Percentiles rank a stretch among this genome's conserved stretches.
phyloP scores from a whole-genome alignment of 2,888 invertebrate genomes.

The Willowsia nigromaculata region DNA sequence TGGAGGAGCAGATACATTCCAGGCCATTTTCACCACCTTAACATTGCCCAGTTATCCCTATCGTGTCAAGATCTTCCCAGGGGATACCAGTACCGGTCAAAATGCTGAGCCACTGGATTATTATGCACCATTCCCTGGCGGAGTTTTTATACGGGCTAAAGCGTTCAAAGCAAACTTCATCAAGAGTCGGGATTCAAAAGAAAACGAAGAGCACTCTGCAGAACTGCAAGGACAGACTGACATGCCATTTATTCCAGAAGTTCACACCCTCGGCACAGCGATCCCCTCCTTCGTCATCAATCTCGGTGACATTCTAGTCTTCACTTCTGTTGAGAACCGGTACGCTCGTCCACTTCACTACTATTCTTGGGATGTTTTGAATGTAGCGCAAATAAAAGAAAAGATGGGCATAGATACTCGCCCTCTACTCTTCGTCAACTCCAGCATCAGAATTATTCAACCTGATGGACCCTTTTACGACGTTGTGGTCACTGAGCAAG shows the following conservation, averaged over 20 bases:
- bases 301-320: constrained; percentile 66
- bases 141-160: constrained; percentile 28
- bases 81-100: background rate
- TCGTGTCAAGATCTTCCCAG: background rate
- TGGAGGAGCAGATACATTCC: background rate
- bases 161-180: background rate
- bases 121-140: constrained; percentile 54
- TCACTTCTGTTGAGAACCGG: constrained; percentile 67
- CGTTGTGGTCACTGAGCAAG: constrained; percentile 72
- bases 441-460: background rate
- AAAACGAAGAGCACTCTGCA: background rate
- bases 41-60: constrained; percentile 40
- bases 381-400: background rate
- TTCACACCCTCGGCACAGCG: constrained; percentile 73
- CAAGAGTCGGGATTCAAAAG: background rate
- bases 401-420: too few species aligned
- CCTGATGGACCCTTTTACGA: constrained; percentile 27
- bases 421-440: background rate
- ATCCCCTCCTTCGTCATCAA: constrained; percentile 71
- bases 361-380: background rate
- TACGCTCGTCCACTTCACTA: constrained; percentile 69
- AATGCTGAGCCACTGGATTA: constrained; percentile 27
- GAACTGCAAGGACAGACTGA: background rate
- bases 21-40: constrained; percentile 46
- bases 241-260: background rate